Evolutionary conservation across 2,888 invertebrate species (phyloP).

Genomic region (Parnassius apollo): DNA sequence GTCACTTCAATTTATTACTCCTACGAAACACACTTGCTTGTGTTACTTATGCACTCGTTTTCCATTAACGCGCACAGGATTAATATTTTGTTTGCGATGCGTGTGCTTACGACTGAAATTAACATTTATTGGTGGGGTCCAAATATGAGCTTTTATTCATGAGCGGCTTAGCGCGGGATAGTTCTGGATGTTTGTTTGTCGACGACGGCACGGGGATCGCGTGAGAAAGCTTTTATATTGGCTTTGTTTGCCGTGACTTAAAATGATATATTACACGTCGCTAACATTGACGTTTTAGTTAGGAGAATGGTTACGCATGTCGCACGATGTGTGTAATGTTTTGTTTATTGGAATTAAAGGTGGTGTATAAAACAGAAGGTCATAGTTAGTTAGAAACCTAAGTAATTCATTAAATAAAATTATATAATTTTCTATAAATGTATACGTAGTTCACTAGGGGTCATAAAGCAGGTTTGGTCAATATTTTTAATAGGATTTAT

Average conservation of each 20-base stretch:
- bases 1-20: conserved; percentile 72
- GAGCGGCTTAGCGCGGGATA: conserved; percentile 76
- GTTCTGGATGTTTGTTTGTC: conserved; percentile 74
- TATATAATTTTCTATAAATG: too few species aligned
- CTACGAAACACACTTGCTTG: conserved; percentile 68
- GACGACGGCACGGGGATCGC: conserved; percentile 69
- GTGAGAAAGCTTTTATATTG: conserved; percentile 77
- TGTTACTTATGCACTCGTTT: conserved; percentile 72
- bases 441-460: too few species aligned
- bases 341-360: conserved; percentile 48
- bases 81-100: conserved; percentile 79
- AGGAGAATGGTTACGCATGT: conserved; percentile 63
- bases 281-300: conserved; percentile 69
- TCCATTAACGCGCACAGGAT: conserved; percentile 77
- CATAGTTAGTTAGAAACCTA: too few species aligned
- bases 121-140: conserved; percentile 79
- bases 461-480: too few species aligned
- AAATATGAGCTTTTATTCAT: conserved; percentile 77
- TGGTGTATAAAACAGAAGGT: too few species aligned
- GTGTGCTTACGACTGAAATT: conserved; percentile 74
- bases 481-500: too few species aligned
- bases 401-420: too few species aligned
- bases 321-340: conserved; percentile 57
- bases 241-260: conserved; percentile 75
- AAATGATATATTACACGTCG: conserved; percentile 78